phyloP scores from a whole-genome alignment of 1,140 invertebrate genomes.

The Lepidurus arcticus region DNA sequence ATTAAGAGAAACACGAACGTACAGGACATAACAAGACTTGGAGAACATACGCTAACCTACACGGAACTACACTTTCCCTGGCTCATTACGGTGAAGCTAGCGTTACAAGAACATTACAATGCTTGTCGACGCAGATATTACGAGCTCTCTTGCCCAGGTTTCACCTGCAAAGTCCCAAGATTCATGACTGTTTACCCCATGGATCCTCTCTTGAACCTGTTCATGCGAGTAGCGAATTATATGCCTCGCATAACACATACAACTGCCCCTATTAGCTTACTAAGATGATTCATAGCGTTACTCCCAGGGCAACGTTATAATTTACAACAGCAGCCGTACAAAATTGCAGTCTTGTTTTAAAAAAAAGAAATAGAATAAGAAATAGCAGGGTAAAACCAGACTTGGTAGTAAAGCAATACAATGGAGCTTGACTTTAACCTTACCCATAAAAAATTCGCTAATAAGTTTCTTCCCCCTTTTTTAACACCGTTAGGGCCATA shows the following conservation, averaged over 20 bases:
- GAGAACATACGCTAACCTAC: background rate
- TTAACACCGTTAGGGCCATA: background rate
- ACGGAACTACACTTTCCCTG: background rate
- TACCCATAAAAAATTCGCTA: no score
- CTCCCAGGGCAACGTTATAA: background rate
- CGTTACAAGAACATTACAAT: conserved; percentile 9
- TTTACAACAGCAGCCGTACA: no score
- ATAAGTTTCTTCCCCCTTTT: background rate
- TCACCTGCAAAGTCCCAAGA: background rate
- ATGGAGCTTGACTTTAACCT: no score
- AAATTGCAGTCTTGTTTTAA: no score
- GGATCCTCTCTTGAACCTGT: background rate
- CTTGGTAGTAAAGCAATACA: no score
- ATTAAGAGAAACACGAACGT: background rate
- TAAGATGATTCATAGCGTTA: background rate
- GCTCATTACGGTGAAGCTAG: conserved; percentile 1
- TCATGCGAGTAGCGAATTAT: conserved; percentile 5
- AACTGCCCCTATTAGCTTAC: background rate
- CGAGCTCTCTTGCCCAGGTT: background rate
- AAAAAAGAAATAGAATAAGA: no score
- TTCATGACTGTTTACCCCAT: background rate
- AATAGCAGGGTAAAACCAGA: no score
- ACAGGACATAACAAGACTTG: background rate
- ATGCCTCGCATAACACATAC: background rate
- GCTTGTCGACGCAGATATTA: conserved; percentile 8